Evolutionary conservation across 35 echinoderm and acorn worm genomes (phyloP).

Genomic region (Ophioderma brevispina): DNA sequence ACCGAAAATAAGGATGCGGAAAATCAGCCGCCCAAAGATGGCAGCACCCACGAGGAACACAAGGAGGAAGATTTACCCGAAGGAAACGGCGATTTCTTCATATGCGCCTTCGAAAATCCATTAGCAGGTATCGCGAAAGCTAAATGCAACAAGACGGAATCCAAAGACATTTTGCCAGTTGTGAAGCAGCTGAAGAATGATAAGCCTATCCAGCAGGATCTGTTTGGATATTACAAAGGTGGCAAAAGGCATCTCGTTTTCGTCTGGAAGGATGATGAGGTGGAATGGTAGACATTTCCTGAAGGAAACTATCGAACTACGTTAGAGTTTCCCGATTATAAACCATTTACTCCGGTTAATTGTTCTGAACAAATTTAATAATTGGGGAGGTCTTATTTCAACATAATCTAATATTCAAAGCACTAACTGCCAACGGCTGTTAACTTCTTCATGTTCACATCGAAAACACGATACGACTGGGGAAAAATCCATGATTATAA

Average conservation of each 20-base stretch:
- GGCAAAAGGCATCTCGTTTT: not conserved
- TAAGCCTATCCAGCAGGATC: not conserved
- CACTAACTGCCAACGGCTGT: too few relatives aligned
- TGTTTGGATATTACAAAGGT: not conserved
- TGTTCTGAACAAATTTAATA: too few relatives aligned
- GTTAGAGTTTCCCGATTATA: too few relatives aligned
- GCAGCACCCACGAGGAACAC: not conserved
- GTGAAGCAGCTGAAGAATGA: not conserved
- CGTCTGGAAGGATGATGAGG: not conserved
- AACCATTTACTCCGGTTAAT: too few relatives aligned
- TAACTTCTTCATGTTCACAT: too few relatives aligned
- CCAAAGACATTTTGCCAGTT: not conserved
- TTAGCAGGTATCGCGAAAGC: not conserved
- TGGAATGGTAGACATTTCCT: not conserved
- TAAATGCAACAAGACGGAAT: not conserved
- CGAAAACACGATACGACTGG: too few relatives aligned
- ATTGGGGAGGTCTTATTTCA: too few relatives aligned
- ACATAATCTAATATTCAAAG: too few relatives aligned
- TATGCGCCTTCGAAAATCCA: not conserved
- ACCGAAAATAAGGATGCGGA: not conserved
- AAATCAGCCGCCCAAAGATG: not conserved
- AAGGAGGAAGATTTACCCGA: not conserved
- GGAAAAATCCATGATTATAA: too few relatives aligned
- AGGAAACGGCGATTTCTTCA: not conserved
- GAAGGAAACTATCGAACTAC: too few relatives aligned